These are phyloP conservation scores for Xyliphius kryptos DNA, from an alignment of 2,113 vertebrate genomes.

Conservation along the genomic window DNA sequence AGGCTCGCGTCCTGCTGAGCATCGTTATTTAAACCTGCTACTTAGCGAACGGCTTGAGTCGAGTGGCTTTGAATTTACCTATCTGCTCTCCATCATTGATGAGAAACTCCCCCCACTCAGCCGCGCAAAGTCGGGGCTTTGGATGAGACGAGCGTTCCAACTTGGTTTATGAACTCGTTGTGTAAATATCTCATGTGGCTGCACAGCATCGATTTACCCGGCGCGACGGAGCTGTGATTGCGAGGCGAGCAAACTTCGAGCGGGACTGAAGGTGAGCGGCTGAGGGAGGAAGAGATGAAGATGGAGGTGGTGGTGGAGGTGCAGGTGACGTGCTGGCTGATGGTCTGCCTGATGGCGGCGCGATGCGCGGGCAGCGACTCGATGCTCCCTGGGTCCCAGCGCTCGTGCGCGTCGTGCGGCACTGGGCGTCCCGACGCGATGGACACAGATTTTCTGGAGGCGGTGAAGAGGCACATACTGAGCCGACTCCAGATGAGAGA, in stretches of 20 bases:
- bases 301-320: slow-evolving; percentile 49
- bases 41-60: too few species aligned
- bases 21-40: too few species aligned
- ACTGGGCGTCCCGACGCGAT: slow-evolving; percentile 72
- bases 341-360: slow-evolving; percentile 51
- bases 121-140: not conserved
- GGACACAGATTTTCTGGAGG: slow-evolving; percentile 87
- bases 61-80: too few species aligned
- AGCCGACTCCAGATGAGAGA: slow-evolving; percentile 89
- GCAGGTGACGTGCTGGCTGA: slow-evolving; percentile 42
- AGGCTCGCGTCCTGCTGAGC: too few species aligned
- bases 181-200: slow-evolving; percentile 23
- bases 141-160: too few species aligned
- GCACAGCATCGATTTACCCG: slow-evolving; percentile 21
- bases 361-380: slow-evolving; percentile 59
- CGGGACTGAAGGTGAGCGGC: slow-evolving; percentile 10
- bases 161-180: slow-evolving; percentile 21
- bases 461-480: slow-evolving; percentile 93
- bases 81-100: too few species aligned
- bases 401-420: slow-evolving; percentile 86
- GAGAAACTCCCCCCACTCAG: too few species aligned
- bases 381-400: slow-evolving; percentile 62
- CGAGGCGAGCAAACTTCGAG: not conserved
- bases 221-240: not conserved
- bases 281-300: slow-evolving; percentile 50